Evolutionary conservation across 2,797 vertebrate genomes (phyloP), one percentile per base, ranked within the genome.

Genomic region (Microcaecilia unicolor): DNA sequence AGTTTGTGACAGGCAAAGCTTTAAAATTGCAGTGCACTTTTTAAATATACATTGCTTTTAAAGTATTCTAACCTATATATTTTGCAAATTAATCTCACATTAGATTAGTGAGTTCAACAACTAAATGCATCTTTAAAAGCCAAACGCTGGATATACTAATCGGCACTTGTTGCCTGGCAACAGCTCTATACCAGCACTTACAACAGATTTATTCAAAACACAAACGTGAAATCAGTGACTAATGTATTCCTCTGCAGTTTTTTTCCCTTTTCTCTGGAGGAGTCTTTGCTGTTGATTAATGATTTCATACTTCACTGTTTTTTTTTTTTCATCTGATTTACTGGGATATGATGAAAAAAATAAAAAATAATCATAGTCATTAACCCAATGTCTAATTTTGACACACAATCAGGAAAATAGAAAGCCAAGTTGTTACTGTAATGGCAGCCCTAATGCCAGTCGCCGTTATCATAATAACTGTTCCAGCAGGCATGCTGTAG

Each of bases 151-250:
- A 31, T 45, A 43, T 7, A 62, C 52, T 47, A 46, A 55, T 45
- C 57, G 60, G 41, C 25, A 34, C 37, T 17, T 39, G 78, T 72
- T 74, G 41, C 77, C 52, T 74, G 80, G 81, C 71, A 80, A 83
- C 74, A 46, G 19, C 27, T 41, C n/a, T n/a, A 40, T 24, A 51
- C 23, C 52, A 44, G 43, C 14, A 2, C 22, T 70, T 55, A 38
- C 0, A 13, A 38, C 31, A 50, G 40, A 24, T 51, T 60, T 44
- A 45, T 28, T 31, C 51, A 53, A 58, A 68, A 58, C 26, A 54
- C 15, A 26, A 37, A 42, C 8, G 14, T 18, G 52, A 48, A 46
- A 40, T 29, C 31, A 18, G 28, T 37, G 25, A 24, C 45, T 44
- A 29, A 26, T 37, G 28, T 15, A 24, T 24, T 16, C 22, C 23